phyloP scores from a whole-genome alignment of 2,888 invertebrate species.

The Hydrotaea cyrtoneurina region DNA sequence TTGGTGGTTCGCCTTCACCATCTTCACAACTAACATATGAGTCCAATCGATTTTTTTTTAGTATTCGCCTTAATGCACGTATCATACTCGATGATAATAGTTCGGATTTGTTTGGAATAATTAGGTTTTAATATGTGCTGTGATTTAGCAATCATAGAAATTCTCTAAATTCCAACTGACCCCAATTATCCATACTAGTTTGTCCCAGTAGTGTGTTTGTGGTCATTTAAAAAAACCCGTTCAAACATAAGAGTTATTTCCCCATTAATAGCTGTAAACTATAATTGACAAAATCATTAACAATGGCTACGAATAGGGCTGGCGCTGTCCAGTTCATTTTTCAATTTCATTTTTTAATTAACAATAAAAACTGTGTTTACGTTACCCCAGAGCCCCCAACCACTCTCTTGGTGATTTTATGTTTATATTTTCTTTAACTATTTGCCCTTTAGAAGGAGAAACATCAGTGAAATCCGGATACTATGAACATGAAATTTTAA shows the following conservation, averaged over 20 bases:
- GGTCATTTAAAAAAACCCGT: no score
- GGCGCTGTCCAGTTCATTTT: background rate
- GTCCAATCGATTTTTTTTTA: no score
- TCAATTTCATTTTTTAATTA: slow-evolving; percentile 13
- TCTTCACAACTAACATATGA: no score
- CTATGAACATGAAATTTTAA: slow-evolving; percentile 64
- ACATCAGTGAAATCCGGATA: slow-evolving; percentile 24
- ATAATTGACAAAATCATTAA: background rate
- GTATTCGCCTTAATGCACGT: no score
- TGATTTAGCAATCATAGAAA: no score
- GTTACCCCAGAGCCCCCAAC: background rate
- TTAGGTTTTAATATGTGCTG: no score
- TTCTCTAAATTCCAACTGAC: no score
- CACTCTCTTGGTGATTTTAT: background rate
- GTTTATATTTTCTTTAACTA: slow-evolving; percentile 15
- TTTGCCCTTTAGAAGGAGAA: slow-evolving; percentile 6
- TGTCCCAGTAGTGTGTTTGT: no score
- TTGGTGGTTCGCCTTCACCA: no score
- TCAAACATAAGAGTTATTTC: background rate
- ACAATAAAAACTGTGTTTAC: background rate
- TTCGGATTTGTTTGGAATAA: no score
- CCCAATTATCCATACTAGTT: no score
- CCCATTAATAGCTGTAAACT: slow-evolving; percentile 3
- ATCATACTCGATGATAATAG: no score
- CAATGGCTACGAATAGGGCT: background rate